Evolutionary conservation across 2,113 vertebrate genomes (phyloP), one percentile per base, ranked within the genome.

Genomic region (Planiliza haematocheilus): DNA sequence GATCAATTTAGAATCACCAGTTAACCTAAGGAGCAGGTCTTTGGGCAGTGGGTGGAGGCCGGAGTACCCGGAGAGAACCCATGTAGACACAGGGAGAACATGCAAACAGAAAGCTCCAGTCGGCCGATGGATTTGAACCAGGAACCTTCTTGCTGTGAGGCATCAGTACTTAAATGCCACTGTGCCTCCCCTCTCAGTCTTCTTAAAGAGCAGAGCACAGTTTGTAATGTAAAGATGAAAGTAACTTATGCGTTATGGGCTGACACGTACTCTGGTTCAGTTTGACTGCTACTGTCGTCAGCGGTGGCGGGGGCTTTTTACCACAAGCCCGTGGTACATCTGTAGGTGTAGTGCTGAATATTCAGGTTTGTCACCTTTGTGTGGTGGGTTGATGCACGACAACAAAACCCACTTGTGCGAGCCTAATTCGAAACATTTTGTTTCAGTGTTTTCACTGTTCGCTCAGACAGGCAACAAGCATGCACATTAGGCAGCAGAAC

Each of bases 191-290:
- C n/a, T n/a, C n/a, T n/a, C n/a, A n/a, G n/a, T n/a, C n/a, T n/a
- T n/a, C n/a, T n/a, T n/a, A n/a, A n/a, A n/a, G n/a, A n/a, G n/a
- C n/a, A n/a, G n/a, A n/a, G n/a, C n/a, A n/a, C n/a, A n/a, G n/a
- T n/a, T n/a, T n/a, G n/a, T n/a, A n/a, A n/a, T n/a, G n/a, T n/a
- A n/a, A n/a, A n/a, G n/a, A n/a, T n/a, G n/a, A n/a, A n/a, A n/a
- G n/a, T n/a, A n/a, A n/a, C n/a, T 34, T 55, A 37, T 20, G 30
- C 45, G 62, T 53, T 52, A 18, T 37, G 51, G 62, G 58, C 73
- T 38, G 58, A 55, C 34, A 64, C 1, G 42, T 42, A 24, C n/a
- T n/a, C n/a, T n/a, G n/a, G n/a, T 67, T 18, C 24, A 30, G 24
- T 55, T 59, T 43, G 34, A 46, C 39, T 50, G 41, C 52, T n/a